Base-by-base conservation (phyloP, 1,140 invertebrate species). In the Monomorium pharaonis region DNA sequence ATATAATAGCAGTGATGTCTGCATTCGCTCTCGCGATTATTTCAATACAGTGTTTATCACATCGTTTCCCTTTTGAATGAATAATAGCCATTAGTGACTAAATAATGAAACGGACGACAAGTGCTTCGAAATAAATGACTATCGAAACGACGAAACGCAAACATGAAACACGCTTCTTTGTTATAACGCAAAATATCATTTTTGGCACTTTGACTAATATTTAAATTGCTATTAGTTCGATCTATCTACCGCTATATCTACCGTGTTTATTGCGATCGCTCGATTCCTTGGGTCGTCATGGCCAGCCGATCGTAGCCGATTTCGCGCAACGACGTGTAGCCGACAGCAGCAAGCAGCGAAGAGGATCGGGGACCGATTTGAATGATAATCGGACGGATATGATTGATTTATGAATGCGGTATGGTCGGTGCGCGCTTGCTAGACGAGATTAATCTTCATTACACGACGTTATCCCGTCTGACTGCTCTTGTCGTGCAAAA, bases 401-500 rank as follows among this genome's bases (percentile, higher is more conserved):
- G 91, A 94, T 93, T 94, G 93, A 94, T 94, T 94, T 94, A 94
- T 93, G 92, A 89, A 92, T 91, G 86, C 89, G 74, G 83, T 83
- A 77, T 85, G 88, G 63, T 84, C 72, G 83, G 62, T 85, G 88
- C 72, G 76, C 74, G 72, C 69, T 69, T 80, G 75, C 89, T 86
- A 85, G 86, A 80, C 83, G 81, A 92, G 91, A 94, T 94, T 94
- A 94, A 94, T 94, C 93, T 94, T 94, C 92, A 93, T 94, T 94
- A 93, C 88, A 83, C 77, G 89, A 93, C 89, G 90, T 92, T 90
- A 92, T 92, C 49, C 80, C 78, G 84, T 78, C 81, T 74, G 80
- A 77, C 56, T 67, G 84, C 81, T 69, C 30, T 51, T 58, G 74
- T 56, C 69, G 60, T 54, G 30, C 69, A 60, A 47, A 88, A 58